Evolutionary conservation across 2,888 invertebrate species (phyloP), one percentile per base, ranked within the genome.

Genomic region (Phasia obesa): DNA sequence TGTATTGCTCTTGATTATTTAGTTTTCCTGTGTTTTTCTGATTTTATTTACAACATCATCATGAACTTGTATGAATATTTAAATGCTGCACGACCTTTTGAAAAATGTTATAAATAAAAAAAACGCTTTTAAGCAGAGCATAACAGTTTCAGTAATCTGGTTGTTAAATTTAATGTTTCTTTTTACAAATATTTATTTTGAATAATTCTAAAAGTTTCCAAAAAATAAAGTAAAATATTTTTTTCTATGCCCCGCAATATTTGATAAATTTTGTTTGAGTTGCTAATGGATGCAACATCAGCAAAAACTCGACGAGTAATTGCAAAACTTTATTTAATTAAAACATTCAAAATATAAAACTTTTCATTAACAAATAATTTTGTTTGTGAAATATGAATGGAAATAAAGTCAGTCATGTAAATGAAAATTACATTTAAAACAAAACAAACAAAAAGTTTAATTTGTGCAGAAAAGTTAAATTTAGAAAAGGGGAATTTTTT

Each of bases 261-360:
- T 42, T 53, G 9, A 35, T 57, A 31, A 49, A 64, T 38, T 57
- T 21, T n/a, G 53, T 65, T 65, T 47, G 42, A 25, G 42, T 42
- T 67, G 11, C 67, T 51, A 62, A 53, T 74, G 62, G 17, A 44
- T 49, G 38, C 17, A 57, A 31, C 25, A 38, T 5, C 42, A 60
- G 3, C 25, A 53, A 65, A 67, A 55, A 19, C 23, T 31, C 3
- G 17, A 35, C 4, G 13, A 60, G 31, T 78, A 82, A 82, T 77
- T 82, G 59, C 70, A 82, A 82, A 82, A 69, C 57, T 82, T 82
- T 82, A 62, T 65, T 75, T 53, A 74, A 82, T 15, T 82, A 78
- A 78, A 65, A 73, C 53, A 77, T 57, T 76, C 11, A 17, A 55
- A 57, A 42, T 4, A 57, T 27, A 65, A 47, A 80, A 74, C 69